A percentile compares a stretch with the other conserved stretches of the same genome.
Evolutionary conservation across 2,113 vertebrate species (phyloP).

Genomic region (Rhadina sibilatrix): DNA sequence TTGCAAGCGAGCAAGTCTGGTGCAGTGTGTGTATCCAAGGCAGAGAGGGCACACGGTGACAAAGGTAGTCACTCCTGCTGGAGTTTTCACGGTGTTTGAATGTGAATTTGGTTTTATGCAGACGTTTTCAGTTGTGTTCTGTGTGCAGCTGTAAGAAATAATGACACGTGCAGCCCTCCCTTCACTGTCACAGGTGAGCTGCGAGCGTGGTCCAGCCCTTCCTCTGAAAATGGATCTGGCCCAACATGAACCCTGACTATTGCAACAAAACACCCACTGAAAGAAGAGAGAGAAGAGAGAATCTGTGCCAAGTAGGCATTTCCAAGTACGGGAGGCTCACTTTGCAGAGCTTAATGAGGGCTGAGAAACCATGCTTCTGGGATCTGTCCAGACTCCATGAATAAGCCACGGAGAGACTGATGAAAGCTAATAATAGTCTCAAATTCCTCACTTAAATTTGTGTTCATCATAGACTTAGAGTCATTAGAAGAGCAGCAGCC

Average conservation of each 20-base stretch:
- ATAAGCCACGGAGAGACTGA: neutral
- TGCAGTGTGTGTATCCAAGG: neutral
- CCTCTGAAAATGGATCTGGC: neutral
- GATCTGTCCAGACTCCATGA: constrained; percentile 1
- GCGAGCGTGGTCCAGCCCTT: neutral
- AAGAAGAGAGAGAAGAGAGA: neutral
- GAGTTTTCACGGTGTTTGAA: neutral
- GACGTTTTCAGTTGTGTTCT: neutral
- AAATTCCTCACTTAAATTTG: constrained; percentile 7
- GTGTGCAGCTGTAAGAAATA: neutral
- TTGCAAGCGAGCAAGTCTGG: neutral
- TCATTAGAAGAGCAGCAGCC: neutral
- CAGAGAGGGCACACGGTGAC: neutral
- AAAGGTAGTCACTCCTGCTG: neutral
- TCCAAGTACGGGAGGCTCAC: neutral
- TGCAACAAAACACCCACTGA: neutral
- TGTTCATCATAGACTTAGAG: neutral
- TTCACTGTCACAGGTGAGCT: neutral
- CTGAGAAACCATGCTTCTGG: constrained; percentile 22
- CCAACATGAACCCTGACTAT: neutral
- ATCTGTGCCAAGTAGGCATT: neutral
- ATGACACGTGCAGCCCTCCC: neutral
- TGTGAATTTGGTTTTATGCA: neutral
- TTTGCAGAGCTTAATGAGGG: constrained; percentile 20
- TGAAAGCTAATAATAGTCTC: constrained; percentile 38